A percentile compares a stretch with the other conserved stretches of the same genome.
Evolutionary conservation across 2,888 invertebrate species (phyloP).

Genomic region (Octodonta nipae): DNA sequence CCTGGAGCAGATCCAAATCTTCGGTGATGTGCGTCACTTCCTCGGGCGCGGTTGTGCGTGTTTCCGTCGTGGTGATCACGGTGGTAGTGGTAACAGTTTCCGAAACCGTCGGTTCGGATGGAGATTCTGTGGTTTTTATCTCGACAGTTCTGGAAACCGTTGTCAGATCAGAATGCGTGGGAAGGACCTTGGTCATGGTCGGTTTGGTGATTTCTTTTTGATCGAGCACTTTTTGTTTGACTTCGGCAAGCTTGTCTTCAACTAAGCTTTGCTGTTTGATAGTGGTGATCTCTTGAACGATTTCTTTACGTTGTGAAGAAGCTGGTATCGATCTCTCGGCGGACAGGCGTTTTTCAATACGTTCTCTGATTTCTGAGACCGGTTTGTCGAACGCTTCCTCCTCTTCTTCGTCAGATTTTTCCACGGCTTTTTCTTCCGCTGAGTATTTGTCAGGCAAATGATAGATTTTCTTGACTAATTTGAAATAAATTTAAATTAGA

Average conservation of each 20-base stretch:
- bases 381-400: slow-evolving; percentile 54
- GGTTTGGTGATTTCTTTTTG: slow-evolving; percentile 39
- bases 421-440: slow-evolving; percentile 60
- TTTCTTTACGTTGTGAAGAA: slow-evolving; percentile 59
- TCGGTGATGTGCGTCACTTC: slow-evolving; percentile 37
- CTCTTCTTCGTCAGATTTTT: slow-evolving; percentile 47
- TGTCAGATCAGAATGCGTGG: slow-evolving; percentile 7
- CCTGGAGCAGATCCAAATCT: slow-evolving; percentile 36
- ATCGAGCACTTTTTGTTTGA: slow-evolving; percentile 40
- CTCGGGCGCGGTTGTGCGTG: slow-evolving; percentile 21
- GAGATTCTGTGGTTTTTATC: slow-evolving; percentile 23
- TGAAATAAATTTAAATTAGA: no score
- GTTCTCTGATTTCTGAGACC: slow-evolving; percentile 62
- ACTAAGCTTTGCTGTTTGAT: slow-evolving; percentile 45
- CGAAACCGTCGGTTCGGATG: slow-evolving; percentile 19
- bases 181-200: slow-evolving; percentile 10
- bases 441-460: slow-evolving; percentile 61
- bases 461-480: no score
- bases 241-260: slow-evolving; percentile 41
- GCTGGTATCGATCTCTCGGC: slow-evolving; percentile 56
- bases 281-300: slow-evolving; percentile 50
- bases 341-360: slow-evolving; percentile 60
- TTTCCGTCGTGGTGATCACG: slow-evolving; percentile 10
- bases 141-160: slow-evolving; percentile 15
- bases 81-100: slow-evolving; percentile 17